phyloP scores from a whole-genome alignment of 2,888 invertebrate species.

The Polylopha cassiicola region DNA sequence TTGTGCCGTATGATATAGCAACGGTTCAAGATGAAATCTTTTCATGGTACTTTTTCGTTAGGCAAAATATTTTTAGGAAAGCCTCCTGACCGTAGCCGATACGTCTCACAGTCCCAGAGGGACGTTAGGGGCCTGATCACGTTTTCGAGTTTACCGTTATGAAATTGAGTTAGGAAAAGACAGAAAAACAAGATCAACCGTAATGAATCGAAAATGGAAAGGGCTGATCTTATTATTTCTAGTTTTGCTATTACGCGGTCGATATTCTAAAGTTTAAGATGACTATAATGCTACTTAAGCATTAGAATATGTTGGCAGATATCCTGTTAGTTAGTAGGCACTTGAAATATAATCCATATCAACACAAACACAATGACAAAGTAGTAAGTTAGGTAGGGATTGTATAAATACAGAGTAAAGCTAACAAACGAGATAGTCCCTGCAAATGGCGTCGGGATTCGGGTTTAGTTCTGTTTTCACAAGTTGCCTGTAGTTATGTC shows the following conservation, averaged over 20 bases:
- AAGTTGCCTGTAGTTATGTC: slow-evolving; percentile 9
- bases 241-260: slow-evolving; percentile 2
- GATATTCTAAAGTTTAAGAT: too few relatives aligned
- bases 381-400: slow-evolving; percentile 7
- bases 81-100: slow-evolving; percentile 8
- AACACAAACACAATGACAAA: too few relatives aligned
- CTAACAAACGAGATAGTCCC: slow-evolving; percentile 10
- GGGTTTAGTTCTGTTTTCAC: slow-evolving; percentile 8
- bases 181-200: slow-evolving; percentile 16
- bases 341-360: too few relatives aligned
- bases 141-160: slow-evolving; percentile 11
- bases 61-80: too few relatives aligned
- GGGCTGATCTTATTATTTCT: slow-evolving; percentile 3
- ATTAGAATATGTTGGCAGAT: too few relatives aligned
- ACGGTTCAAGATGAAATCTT: too few relatives aligned
- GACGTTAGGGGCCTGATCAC: slow-evolving; percentile 3
- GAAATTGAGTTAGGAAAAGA: slow-evolving; percentile 5
- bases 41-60: too few relatives aligned
- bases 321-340: too few relatives aligned
- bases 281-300: too few relatives aligned
- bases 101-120: slow-evolving; percentile 7
- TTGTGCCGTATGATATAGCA: too few relatives aligned
- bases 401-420: too few relatives aligned
- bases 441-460: slow-evolving; percentile 10
- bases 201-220: slow-evolving; percentile 9